Percentiles rank a stretch among this genome's conserved stretches.
Evolutionary conservation across 1,140 invertebrate species (phyloP).

Genomic region (Diachasmimorpha longicaudata): DNA sequence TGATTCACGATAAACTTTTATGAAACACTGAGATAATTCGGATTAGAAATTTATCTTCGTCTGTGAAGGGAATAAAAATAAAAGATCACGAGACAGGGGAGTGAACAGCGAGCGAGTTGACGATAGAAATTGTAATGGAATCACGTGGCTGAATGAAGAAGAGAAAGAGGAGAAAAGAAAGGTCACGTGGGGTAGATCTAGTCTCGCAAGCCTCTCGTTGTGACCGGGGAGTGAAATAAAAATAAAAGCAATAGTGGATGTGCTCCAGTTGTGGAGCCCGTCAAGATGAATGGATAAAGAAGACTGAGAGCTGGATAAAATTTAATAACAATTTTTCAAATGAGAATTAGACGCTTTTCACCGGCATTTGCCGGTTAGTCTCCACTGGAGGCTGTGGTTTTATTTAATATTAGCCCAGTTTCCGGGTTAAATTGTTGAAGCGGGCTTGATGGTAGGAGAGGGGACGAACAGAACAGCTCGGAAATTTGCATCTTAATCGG

Average conservation of each 20-base stretch:
- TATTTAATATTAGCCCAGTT: constrained; percentile 37
- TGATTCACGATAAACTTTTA: no score
- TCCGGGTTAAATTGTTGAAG: constrained; percentile 33
- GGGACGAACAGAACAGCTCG: background rate
- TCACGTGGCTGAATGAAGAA: background rate
- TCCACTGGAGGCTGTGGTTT: constrained; percentile 21
- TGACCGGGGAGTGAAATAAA: background rate
- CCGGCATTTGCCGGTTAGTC: background rate
- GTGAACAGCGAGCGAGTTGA: background rate
- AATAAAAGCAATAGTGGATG: background rate
- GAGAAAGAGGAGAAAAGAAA: background rate
- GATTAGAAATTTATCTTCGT: no score
- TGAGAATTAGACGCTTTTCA: constrained; percentile 26
- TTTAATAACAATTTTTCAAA: constrained; percentile 34
- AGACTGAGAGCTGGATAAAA: constrained; percentile 15
- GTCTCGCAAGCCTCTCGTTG: background rate
- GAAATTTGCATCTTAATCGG: constrained; percentile 61
- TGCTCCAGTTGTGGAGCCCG: background rate
- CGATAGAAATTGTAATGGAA: constrained; percentile 18
- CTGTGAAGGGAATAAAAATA: background rate
- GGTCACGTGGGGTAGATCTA: background rate
- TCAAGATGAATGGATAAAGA: constrained; percentile 22
- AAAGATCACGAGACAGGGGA: background rate
- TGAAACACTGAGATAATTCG: no score
- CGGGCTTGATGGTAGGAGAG: background rate